Base-by-base conservation (phyloP, 30 jellyfish, hydroid and myxozoan species). In the Turritopsis dohrnii region DNA sequence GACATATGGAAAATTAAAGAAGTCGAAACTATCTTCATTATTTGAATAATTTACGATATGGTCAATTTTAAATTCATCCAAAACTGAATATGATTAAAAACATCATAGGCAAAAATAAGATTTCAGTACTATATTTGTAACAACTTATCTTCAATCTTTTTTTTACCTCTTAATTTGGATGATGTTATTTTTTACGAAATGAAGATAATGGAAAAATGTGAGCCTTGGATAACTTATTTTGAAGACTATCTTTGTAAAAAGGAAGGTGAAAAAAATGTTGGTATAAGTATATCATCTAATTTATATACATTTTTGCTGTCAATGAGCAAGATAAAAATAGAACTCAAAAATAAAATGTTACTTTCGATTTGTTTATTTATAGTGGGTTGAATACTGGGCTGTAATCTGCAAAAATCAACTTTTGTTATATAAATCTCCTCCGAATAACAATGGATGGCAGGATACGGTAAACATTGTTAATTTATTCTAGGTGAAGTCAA, bases 341-440 rank as follows among this genome's bases (percentile, higher is more conserved):
- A n/a, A n/a, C n/a, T n/a, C n/a, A n/a, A n/a, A n/a, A n/a, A 41
- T 41, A 41, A 3, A 41, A 41, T 41, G 5, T 41, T 41, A 41
- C 13, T 3, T 41, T 3, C 16, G 7, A 7, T 3, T 25, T 23
- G 13, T 22, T 74, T 21, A 25, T n/a, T 86, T 80, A 27, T 66
- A 87, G 95, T 87, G 95, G 95, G 74, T 87, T 23, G 95, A 87
- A 60, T 87, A 81, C 77, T 87, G 95, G 95, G 89, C 83, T 53
- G 54, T 87, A 16, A 81, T 86, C 79, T 53, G 95, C 66, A 89
- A 89, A 23, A 87, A 60, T 29, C 83, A 17, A 8, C 89, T 87
- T 69, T 84, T 87, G 53, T 87, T 87, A 65, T 87, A 87, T 65
- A 28, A 89, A 3, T 86, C 75, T 53, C 75, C 25, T 18, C 83